Evolutionary conservation across 2,113 vertebrate genomes (phyloP).

Genomic region (Ornithorhynchus anatinus): DNA sequence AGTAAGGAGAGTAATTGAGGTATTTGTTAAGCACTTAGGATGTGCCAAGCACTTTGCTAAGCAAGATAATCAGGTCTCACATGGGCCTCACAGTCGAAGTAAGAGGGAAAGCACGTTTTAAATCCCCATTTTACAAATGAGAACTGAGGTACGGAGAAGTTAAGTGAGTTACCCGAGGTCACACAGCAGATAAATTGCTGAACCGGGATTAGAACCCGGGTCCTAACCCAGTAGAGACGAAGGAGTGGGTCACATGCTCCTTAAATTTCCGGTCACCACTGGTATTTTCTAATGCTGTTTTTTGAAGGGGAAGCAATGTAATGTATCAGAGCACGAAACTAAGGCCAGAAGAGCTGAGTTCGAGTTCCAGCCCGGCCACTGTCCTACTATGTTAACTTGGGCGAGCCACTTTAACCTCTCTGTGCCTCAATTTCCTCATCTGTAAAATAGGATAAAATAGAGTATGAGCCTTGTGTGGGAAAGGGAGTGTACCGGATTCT

Average conservation of each 20-base stretch:
- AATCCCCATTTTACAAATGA: neutral
- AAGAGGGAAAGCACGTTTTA: too few relatives aligned
- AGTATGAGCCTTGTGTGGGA: too few relatives aligned
- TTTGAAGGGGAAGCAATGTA: too few relatives aligned
- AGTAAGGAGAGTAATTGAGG: too few relatives aligned
- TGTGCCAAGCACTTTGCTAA: too few relatives aligned
- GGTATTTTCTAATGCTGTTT: neutral
- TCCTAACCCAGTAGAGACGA: too few relatives aligned
- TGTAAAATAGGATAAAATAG: neutral
- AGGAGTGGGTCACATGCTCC: too few relatives aligned
- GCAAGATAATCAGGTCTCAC: neutral
- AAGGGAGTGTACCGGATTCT: too few relatives aligned
- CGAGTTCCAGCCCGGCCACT: neutral
- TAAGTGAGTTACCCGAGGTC: slow-evolving; percentile 7
- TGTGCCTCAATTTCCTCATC: neutral
- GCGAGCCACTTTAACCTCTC: neutral
- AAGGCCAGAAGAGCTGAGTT: neutral
- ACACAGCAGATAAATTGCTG: neutral
- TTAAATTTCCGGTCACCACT: neutral
- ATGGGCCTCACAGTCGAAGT: too few relatives aligned
- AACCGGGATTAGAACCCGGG: neutral
- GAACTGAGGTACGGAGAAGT: neutral
- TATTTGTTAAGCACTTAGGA: too few relatives aligned
- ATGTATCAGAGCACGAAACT: neutral
- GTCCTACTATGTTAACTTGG: neutral